Conservation (phyloP, 53 echinoderm and acorn worm species). For the Echinometra lucunter region DNA sequence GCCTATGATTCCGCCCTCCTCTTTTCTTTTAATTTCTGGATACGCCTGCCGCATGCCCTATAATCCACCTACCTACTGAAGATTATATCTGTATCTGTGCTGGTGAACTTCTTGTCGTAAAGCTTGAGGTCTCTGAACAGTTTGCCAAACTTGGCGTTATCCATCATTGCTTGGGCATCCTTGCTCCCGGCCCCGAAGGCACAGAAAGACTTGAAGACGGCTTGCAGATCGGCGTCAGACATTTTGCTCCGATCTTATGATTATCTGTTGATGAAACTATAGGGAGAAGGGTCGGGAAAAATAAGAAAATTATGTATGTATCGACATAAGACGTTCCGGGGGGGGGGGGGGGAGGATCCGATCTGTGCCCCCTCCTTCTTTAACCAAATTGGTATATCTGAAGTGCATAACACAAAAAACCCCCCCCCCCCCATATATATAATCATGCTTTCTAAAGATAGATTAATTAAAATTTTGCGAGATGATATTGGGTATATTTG, state of each 20-base stretch:
- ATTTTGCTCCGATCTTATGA: slow-evolving; percentile 5
- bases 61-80: slow-evolving; percentile 45
- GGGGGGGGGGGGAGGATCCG: too few species aligned
- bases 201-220: slow-evolving; percentile 62
- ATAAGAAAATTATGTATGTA: neutral
- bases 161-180: slow-evolving; percentile 45
- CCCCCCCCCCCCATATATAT: too few species aligned
- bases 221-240: slow-evolving; percentile 61
- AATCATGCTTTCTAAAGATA: too few species aligned
- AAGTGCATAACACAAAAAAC: too few species aligned
- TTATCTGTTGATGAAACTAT: neutral
- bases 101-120: slow-evolving; percentile 69
- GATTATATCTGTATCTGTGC: slow-evolving; percentile 65
- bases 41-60: neutral
- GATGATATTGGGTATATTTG: too few species aligned
- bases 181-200: slow-evolving; percentile 67
- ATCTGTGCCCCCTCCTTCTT: too few species aligned
- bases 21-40: neutral
- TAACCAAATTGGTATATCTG: too few species aligned
- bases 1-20: too few species aligned
- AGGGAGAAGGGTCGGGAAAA: neutral
- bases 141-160: slow-evolving; percentile 63
- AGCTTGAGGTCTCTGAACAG: slow-evolving; percentile 65
- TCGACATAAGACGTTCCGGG: too few species aligned
- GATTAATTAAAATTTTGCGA: too few species aligned